These are phyloP conservation scores for Heliconius eleuchia DNA, from an alignment of 1,140 invertebrate species.

Conservation along the genomic window DNA sequence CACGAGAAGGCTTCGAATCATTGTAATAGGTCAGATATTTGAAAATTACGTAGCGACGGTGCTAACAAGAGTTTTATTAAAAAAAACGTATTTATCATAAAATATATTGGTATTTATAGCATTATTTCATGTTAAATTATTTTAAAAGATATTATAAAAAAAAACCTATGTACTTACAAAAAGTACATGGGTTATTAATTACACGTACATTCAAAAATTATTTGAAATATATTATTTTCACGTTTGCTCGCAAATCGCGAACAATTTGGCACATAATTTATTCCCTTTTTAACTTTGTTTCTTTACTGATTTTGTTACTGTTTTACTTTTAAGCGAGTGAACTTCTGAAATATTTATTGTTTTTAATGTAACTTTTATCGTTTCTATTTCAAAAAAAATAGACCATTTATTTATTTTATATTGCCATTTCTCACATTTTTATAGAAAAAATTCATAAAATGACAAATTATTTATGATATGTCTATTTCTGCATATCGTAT, in stretches of 20 bases:
- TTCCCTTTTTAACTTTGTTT: neutral
- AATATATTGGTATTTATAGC: too few species aligned
- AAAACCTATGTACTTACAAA: too few species aligned
- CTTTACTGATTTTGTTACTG: neutral
- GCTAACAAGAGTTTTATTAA: too few species aligned
- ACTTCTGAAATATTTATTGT: neutral
- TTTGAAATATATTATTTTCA: neutral
- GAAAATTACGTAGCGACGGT: too few species aligned
- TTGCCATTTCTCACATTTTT: too few species aligned
- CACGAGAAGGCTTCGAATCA: too few species aligned
- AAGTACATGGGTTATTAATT: neutral
- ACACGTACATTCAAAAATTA: neutral
- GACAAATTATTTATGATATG: too few species aligned
- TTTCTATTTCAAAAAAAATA: too few species aligned
- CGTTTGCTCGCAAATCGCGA: neutral
- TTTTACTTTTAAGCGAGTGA: neutral
- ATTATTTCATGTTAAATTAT: neutral
- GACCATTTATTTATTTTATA: too few species aligned
- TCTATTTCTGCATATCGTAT: too few species aligned
- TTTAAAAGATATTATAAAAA: neutral
- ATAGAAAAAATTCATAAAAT: too few species aligned
- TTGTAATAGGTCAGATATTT: too few species aligned
- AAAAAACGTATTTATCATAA: neutral
- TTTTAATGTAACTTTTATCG: neutral
- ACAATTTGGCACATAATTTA: neutral